Evolutionary conservation across 2,113 vertebrate genomes (phyloP), one percentile per base, ranked within the genome.

Genomic region (Callipepla squamata): DNA sequence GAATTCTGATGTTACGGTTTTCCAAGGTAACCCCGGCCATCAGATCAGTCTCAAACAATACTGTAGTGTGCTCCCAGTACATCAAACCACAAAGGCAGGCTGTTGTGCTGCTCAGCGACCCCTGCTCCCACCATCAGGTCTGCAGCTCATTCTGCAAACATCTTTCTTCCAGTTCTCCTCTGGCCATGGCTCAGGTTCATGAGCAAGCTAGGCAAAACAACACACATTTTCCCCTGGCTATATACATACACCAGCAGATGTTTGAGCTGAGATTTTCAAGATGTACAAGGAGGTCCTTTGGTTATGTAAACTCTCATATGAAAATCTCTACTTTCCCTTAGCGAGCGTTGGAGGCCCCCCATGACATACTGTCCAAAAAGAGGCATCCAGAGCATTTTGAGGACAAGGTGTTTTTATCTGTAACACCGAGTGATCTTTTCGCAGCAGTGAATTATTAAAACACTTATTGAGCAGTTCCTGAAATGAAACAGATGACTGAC

Each of bases 401-500:
- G 94, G 92, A 93, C 87, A 93, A 85, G 55, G 59, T 84, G 50
- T 85, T 87, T 91, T 74, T 79, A 86, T 91, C 92, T 92, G 86
- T 93, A 96, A 77, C 28, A 13, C 11, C 80, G 65, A 94, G 62
- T n/a, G 66, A 25, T 82, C 87, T 89, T 79, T 96, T 50, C 67
- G 38, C 63, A 76, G 66, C 51, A 92, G 68, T 75, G 85, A 93
- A 73, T 89, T 45, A 79, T 34, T 82, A 26, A 82, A 85, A 80
- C 65, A 76, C 57, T 65, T 95, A 69, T 38, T 74, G 69, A 94
- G 88, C 88, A 80, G 65, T 30, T 93, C 66, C 89, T 94, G 92
- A 96, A 95, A 75, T n/a, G 77, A 96, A 97, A 87, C 92, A 97
- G 94, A 90, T 91, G 76, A 82, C 58, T 81, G 69, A 87, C 74